These are phyloP conservation scores for Percina caprodes DNA, from an alignment of 2,113 vertebrate genomes.

Conservation along the genomic window DNA sequence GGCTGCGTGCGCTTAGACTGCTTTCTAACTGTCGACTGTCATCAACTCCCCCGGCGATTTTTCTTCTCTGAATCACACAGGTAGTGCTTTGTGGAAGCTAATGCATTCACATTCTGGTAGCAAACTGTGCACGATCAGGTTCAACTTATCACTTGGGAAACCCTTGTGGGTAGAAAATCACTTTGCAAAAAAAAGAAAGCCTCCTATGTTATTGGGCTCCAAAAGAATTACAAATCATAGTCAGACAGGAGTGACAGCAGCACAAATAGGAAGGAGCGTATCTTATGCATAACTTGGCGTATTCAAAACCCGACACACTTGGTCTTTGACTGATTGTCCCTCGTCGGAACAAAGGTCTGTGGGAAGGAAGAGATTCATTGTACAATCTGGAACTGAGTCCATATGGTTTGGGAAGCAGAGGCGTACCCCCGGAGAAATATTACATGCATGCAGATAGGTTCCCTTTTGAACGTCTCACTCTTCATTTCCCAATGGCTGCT, in stretches of 20 bases:
- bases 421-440: conserved; percentile 3
- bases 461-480: conserved; percentile 7
- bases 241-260: conserved; percentile 17
- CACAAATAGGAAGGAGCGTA: background rate
- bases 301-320: conserved; percentile 14
- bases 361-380: conserved; percentile 20
- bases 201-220: conserved; percentile 25
- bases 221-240: conserved; percentile 34
- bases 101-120: conserved; percentile 36
- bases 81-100: conserved; percentile 46
- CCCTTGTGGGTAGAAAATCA: background rate
- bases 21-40: conserved; percentile 27
- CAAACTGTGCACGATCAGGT: conserved; percentile 50
- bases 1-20: background rate
- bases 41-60: background rate
- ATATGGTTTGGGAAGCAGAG: conserved; percentile 16
- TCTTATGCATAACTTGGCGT: conserved; percentile 16
- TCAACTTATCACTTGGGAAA: conserved; percentile 34
- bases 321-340: conserved; percentile 22
- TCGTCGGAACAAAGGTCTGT: conserved; percentile 7
- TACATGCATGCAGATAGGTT: conserved; percentile 5
- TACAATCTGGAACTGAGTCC: conserved; percentile 23
- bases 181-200: background rate
- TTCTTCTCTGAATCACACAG: conserved; percentile 31
- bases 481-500: conserved; percentile 27